A percentile compares a stretch with the other conserved stretches of the same genome.
Conservation (phyloP, 2,113 vertebrate species). For the Hyperoodon ampullatus region DNA sequence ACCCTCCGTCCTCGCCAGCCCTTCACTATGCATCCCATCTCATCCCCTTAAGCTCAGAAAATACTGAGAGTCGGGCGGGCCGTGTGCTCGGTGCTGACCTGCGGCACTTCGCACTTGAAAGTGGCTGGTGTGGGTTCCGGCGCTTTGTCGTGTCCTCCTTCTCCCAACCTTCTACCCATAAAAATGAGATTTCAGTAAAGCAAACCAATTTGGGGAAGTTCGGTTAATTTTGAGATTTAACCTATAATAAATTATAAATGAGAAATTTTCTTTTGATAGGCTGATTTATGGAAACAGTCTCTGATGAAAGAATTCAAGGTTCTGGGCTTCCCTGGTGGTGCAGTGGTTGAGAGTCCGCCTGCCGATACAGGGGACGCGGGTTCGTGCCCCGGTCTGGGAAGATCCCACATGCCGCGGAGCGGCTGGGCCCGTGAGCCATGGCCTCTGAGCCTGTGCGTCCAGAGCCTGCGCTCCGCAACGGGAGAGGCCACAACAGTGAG, state of each 20-base stretch:
- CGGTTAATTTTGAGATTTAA: slow-evolving; percentile 15
- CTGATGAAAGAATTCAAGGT: not conserved
- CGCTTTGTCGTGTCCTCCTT: not conserved
- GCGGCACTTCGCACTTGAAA: rapidly evolving
- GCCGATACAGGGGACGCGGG: too few species aligned
- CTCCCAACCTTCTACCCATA: not conserved
- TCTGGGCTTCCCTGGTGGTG: not conserved
- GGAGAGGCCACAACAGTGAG: too few species aligned
- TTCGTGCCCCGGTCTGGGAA: too few species aligned
- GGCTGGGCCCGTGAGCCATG: too few species aligned
- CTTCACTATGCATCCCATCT: rapidly evolving
- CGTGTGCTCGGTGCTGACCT: rapidly evolving
- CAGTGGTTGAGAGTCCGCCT: too few species aligned
- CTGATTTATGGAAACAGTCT: not conserved
- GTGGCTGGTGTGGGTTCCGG: not conserved
- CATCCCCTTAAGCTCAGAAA: not conserved
- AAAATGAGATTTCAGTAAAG: not conserved
- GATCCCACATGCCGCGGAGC: rapidly evolving
- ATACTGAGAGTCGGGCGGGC: rapidly evolving
- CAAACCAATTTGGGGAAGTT: not conserved
- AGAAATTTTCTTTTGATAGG: not conserved
- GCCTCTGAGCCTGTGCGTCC: too few species aligned
- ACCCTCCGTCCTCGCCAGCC: not conserved
- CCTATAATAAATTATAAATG: not conserved
- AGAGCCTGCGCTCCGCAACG: too few species aligned